phyloP scores from a whole-genome alignment of 2,113 vertebrate genomes.

The Leptobrachium ailaonicum region DNA sequence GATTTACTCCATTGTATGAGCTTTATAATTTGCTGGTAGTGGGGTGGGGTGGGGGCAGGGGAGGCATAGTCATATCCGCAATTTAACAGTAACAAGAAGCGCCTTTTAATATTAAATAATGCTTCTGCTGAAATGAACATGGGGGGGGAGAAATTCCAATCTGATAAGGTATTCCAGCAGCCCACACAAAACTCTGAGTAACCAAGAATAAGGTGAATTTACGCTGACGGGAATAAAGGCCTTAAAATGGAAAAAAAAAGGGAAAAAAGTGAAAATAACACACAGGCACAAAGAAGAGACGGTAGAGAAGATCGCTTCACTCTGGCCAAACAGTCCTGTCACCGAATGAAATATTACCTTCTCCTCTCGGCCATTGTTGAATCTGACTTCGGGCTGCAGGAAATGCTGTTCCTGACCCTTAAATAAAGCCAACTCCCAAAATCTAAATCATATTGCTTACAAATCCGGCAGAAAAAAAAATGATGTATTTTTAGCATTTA shows the following conservation, averaged over 20 bases:
- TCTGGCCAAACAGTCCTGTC: slow-evolving; percentile 29
- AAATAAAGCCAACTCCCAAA: slow-evolving; percentile 44
- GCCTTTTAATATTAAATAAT: too few relatives aligned
- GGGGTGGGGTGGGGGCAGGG: too few relatives aligned
- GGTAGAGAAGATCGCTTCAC: slow-evolving; percentile 2
- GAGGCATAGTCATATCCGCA: too few relatives aligned
- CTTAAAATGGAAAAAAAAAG: not conserved
- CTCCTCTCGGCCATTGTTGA: slow-evolving; percentile 38
- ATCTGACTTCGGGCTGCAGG: slow-evolving; percentile 42
- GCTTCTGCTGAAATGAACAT: too few relatives aligned
- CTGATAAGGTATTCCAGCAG: not conserved
- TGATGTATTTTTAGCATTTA: not conserved
- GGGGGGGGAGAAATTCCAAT: not conserved
- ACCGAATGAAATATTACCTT: slow-evolving; percentile 34
- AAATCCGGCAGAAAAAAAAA: slow-evolving; percentile 15
- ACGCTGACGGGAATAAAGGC: not conserved
- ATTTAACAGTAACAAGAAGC: too few relatives aligned
- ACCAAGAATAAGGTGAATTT: not conserved
- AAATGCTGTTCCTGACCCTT: slow-evolving; percentile 36
- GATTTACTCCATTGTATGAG: too few relatives aligned
- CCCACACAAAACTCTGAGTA: not conserved
- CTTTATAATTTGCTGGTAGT: too few relatives aligned
- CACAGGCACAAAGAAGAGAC: not conserved
- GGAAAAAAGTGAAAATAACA: slow-evolving; percentile 16
- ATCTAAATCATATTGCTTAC: slow-evolving; percentile 39